Evolutionary conservation across 2,113 vertebrate species (phyloP).

Genomic region (Oncorhynchus nerka): DNA sequence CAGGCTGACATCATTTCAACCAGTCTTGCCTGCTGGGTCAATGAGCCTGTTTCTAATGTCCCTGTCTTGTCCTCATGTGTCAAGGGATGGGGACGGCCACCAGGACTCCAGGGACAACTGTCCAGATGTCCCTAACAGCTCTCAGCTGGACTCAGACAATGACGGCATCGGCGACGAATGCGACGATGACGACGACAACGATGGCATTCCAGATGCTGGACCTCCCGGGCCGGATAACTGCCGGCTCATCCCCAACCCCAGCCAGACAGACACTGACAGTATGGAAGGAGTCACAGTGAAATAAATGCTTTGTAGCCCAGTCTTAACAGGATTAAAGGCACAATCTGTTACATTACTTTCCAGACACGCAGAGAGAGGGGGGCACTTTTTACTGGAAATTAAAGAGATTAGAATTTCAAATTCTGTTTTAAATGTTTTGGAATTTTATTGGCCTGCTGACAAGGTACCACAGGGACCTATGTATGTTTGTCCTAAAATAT

Average conservation of each 20-base stretch:
- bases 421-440: no score
- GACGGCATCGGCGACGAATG: constrained; percentile 85
- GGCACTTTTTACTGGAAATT: neutral
- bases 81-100: constrained; percentile 83
- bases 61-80: neutral
- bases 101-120: constrained; percentile 89
- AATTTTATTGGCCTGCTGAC: no score
- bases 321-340: no score
- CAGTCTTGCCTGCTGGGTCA: no score
- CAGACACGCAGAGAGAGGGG: no score
- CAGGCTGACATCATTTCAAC: neutral
- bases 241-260: constrained; percentile 82
- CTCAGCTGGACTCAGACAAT: constrained; percentile 86
- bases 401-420: no score
- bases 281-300: constrained; percentile 1
- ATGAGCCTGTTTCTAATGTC: neutral
- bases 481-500: neutral
- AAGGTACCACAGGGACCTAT: no score
- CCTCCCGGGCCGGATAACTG: constrained; percentile 87
- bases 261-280: constrained; percentile 85
- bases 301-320: no score
- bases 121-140: constrained; percentile 82
- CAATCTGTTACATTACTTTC: no score
- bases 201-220: constrained; percentile 80
- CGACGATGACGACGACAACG: constrained; percentile 85